Conservation (phyloP, 2,797 vertebrate genomes). For the Sarcophilus harrisii region DNA sequence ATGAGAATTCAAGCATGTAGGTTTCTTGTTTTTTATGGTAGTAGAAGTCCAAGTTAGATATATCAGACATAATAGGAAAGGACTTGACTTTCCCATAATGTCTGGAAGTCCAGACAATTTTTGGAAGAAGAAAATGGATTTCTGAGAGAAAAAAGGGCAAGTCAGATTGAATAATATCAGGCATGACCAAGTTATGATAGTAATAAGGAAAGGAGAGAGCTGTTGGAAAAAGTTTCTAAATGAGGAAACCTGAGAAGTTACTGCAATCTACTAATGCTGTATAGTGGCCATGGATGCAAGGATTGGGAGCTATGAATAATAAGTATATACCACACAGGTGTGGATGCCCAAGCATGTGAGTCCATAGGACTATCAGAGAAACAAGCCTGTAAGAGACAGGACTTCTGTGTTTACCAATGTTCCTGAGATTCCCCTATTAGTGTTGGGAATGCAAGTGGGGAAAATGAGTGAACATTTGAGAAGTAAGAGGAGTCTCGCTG, state of each 20-base stretch:
- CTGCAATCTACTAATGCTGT: neutral
- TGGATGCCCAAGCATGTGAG: neutral
- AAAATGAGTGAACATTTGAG: neutral
- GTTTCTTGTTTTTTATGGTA: neutral
- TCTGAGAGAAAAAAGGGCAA: neutral
- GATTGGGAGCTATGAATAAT: neutral
- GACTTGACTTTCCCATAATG: neutral
- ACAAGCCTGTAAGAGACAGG: neutral
- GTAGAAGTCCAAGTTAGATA: neutral
- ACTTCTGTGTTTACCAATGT: neutral
- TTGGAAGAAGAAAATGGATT: neutral
- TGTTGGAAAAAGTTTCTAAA: neutral
- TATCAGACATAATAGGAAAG: neutral
- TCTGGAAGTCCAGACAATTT: neutral
- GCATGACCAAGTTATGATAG: neutral
- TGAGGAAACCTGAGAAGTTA: neutral
- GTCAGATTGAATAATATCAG: neutral
- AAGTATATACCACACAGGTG: neutral
- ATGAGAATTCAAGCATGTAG: neutral
- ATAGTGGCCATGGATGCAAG: neutral
- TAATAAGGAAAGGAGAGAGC: neutral
- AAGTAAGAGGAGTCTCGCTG: neutral
- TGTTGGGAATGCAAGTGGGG: neutral
- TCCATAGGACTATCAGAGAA: neutral
- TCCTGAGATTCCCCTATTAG: neutral